A percentile compares a stretch with the other conserved stretches of the same genome.
phyloP scores from a whole-genome alignment of 2,113 vertebrate genomes.

The Cinclus cinclus region DNA sequence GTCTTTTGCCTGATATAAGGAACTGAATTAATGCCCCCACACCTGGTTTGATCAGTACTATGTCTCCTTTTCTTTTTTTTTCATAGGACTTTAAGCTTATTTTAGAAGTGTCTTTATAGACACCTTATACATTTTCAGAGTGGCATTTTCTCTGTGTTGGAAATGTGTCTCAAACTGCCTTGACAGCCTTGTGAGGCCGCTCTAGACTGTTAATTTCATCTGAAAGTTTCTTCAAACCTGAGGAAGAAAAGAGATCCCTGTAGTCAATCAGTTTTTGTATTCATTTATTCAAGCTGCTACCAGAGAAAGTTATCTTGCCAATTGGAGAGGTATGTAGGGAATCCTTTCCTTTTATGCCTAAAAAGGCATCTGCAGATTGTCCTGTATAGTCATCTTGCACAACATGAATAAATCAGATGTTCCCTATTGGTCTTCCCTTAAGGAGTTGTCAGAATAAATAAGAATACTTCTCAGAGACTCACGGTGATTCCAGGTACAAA shows the following conservation, averaged over 20 bases:
- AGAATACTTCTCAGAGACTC: not conserved
- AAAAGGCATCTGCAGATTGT: not conserved
- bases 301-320: slow-evolving; percentile 10
- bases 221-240: slow-evolving; percentile 38
- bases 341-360: not conserved
- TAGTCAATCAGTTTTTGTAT: not conserved
- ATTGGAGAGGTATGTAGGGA: not conserved
- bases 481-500: not conserved
- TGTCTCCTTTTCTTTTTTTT: not conserved
- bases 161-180: not conserved
- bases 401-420: not conserved
- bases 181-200: not conserved
- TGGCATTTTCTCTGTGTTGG: not conserved
- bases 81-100: not conserved
- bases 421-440: not conserved
- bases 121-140: not conserved
- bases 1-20: not conserved
- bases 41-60: not conserved
- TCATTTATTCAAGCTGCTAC: slow-evolving; percentile 19
- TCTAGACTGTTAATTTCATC: not conserved
- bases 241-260: not conserved
- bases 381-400: not conserved
- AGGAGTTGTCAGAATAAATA: slow-evolving; percentile 5
- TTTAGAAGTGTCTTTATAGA: not conserved
- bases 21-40: not conserved